These are phyloP conservation scores for Picathartes gymnocephalus DNA, from an alignment of 2,113 vertebrate species.

Conservation along the genomic window DNA sequence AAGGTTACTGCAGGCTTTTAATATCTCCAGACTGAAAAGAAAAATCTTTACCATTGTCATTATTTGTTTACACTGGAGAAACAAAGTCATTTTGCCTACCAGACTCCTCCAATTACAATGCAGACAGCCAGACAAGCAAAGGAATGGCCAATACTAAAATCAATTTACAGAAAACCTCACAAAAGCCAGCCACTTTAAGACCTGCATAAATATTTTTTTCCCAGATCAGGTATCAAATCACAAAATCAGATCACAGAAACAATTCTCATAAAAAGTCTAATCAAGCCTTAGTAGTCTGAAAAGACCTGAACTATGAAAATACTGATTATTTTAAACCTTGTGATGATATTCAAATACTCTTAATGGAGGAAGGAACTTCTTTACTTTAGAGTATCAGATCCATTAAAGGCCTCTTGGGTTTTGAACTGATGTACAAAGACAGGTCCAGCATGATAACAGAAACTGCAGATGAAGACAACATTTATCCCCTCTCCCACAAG, in stretches of 20 bases:
- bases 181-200: neutral
- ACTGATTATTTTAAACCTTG: neutral
- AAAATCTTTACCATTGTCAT: neutral
- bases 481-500: neutral
- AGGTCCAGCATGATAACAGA: neutral
- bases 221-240: neutral
- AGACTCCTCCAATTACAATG: neutral
- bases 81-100: neutral
- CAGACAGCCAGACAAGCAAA: neutral
- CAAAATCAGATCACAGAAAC: neutral
- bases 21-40: neutral
- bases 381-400: neutral
- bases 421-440: neutral
- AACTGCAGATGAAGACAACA: neutral
- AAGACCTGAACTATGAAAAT: neutral
- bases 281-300: neutral
- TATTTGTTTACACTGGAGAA: neutral
- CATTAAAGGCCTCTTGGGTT: neutral
- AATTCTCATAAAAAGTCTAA: neutral
- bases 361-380: neutral
- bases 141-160: neutral
- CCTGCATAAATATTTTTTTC: neutral
- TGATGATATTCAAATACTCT: neutral
- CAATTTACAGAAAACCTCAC: neutral
- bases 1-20: neutral